These are phyloP conservation scores for Pelosia muscerda DNA, from an alignment of 2,888 invertebrate genomes.

Conservation along the genomic window DNA sequence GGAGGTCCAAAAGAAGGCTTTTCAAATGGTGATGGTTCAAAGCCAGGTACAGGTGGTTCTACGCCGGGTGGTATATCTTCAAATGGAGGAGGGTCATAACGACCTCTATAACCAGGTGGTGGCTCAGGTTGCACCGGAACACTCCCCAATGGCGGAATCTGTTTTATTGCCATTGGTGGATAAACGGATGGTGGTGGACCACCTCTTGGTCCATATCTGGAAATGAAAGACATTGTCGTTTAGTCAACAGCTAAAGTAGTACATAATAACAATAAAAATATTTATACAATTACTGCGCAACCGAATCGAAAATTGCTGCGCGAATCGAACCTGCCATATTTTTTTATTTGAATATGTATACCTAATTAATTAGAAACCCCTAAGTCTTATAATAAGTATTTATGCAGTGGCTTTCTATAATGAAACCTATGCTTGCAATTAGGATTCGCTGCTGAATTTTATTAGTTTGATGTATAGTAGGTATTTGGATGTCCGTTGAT, in stretches of 20 bases:
- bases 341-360: neutral
- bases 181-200: conserved; percentile 71
- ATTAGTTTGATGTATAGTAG: neutral
- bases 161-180: conserved; percentile 73
- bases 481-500: too few relatives aligned
- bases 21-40: conserved; percentile 86
- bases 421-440: neutral
- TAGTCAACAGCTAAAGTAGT: neutral
- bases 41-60: conserved; percentile 88
- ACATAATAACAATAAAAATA: too few relatives aligned
- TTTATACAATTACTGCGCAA: neutral
- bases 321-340: conserved; percentile 63
- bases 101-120: conserved; percentile 75
- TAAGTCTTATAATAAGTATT: neutral
- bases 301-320: conserved; percentile 50
- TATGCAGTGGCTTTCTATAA: neutral
- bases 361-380: neutral
- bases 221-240: conserved; percentile 53
- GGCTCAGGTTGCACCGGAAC: conserved; percentile 68
- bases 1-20: conserved; percentile 77
- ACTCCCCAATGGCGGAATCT: conserved; percentile 68
- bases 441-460: neutral
- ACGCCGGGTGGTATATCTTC: conserved; percentile 88
- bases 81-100: conserved; percentile 80
- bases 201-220: conserved; percentile 79